Percentiles rank a stretch among this genome's conserved stretches.
phyloP scores from a whole-genome alignment of 1,140 invertebrate genomes.

The Lasaia peninsularis region DNA sequence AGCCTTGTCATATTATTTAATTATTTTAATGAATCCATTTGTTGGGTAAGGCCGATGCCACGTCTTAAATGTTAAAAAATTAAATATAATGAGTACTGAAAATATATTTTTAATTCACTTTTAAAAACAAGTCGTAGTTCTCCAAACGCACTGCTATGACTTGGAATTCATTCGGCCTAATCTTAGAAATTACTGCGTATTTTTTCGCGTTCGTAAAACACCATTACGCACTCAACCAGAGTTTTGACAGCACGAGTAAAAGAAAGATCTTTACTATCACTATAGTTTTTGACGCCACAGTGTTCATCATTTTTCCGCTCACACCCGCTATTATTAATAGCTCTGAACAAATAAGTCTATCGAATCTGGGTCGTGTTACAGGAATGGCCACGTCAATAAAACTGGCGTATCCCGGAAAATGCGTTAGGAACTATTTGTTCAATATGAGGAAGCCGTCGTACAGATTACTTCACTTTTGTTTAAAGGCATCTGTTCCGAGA shows the following conservation, averaged over 20 bases:
- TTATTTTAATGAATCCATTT: no score
- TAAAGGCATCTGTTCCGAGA: neutral
- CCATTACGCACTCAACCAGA: no score
- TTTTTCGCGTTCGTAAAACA: no score
- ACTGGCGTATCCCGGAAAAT: conserved; percentile 7
- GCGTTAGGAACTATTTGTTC: conserved; percentile 1
- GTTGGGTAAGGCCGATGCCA: no score
- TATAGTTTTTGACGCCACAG: neutral
- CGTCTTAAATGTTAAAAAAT: no score
- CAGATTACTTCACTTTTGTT: neutral
- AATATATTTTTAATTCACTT: no score
- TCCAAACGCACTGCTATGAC: no score
- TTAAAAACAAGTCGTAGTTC: no score
- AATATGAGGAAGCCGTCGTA: neutral
- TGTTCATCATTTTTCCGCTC: conserved; percentile 22
- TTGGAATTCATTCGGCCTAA: no score
- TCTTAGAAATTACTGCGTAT: no score
- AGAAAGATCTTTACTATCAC: neutral
- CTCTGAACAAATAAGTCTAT: conserved; percentile 24
- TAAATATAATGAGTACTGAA: no score
- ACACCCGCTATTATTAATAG: conserved; percentile 22
- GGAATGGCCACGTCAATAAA: conserved; percentile 23
- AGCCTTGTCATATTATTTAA: no score
- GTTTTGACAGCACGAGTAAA: neutral
- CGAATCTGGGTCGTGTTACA: conserved; percentile 23